phyloP scores from a whole-genome alignment of 1,140 invertebrate genomes.

The Zaprionus inermis region DNA sequence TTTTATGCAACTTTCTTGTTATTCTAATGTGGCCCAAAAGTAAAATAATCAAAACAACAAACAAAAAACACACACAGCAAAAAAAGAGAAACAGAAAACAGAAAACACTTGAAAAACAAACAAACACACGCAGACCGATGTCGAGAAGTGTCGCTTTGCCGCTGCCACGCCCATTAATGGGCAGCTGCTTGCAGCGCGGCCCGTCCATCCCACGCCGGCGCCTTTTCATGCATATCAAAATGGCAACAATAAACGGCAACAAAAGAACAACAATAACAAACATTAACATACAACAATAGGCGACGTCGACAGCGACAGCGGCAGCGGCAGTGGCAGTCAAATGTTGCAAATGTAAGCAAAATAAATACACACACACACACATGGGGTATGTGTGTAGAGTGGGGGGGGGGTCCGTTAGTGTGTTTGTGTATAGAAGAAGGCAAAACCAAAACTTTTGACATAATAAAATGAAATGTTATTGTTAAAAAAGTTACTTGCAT shows the following conservation, averaged over 20 bases:
- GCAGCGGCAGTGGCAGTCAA: conserved; percentile 69
- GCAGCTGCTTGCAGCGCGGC: conserved; percentile 12
- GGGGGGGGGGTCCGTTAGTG: conserved; percentile 12
- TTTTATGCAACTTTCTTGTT: conserved; percentile 26
- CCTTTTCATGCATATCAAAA: conserved; percentile 79
- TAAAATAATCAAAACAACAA: conserved; percentile 27
- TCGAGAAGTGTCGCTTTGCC: conserved; percentile 57
- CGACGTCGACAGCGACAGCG: conserved; percentile 62
- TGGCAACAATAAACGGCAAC: conserved; percentile 79
- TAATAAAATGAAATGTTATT: conserved; percentile 84
- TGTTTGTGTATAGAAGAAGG: conserved; percentile 38
- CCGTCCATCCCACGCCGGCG: neutral
- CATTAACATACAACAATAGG: conserved; percentile 78
- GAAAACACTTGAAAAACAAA: conserved; percentile 35
- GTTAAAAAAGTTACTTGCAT: conserved; percentile 82
- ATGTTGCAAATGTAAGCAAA: conserved; percentile 80
- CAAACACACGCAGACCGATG: conserved; percentile 52
- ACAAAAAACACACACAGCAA: conserved; percentile 11
- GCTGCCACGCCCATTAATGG: conserved; percentile 51
- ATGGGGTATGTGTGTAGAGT: no score
- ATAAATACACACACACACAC: conserved; percentile 58
- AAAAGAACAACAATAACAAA: conserved; percentile 81
- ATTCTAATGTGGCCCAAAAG: conserved; percentile 34
- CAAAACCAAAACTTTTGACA: conserved; percentile 82
- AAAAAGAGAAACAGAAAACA: conserved; percentile 12